Evolutionary conservation across 2,888 invertebrate species (phyloP), one percentile per base, ranked within the genome.

Genomic region (Zaprionus obscuricornis): DNA sequence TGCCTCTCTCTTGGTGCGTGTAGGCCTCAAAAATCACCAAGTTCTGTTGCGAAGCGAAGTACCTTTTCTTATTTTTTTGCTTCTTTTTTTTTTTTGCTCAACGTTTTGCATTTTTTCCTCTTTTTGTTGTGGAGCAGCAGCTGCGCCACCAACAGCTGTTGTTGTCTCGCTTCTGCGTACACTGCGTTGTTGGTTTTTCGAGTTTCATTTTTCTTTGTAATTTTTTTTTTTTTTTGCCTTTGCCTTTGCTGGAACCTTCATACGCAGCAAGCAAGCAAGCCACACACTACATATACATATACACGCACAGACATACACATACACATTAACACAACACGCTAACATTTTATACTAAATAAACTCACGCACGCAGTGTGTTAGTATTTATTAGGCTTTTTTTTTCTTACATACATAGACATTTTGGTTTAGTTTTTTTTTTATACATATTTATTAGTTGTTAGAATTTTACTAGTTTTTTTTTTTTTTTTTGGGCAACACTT

Each of bases 111-210:
- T 29, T 5, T 22, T 63, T n/a, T n/a, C n/a, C n/a, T n/a, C n/a
- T n/a, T 70, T 73, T 64, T 74, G 58, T 74, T 70, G 67, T 74
- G 74, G 37, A 74, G 79, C 71, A 82, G 79, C 79, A 74, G 76
- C 79, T 67, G 60, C 65, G 31, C 29, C 60, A 65, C 77, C n/a
- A 81, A 74, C 77, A 81, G 78, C 72, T 64, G 68, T 49, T 22
- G 49, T 54, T 77, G 77, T 78, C 77, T 78, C 78, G 65, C 74
- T 77, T 66, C 60, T 69, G 64, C 82, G 71, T 74, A 60, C 45
- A 68, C 60, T 55, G 24, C 47, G 18, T 18, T 20, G 22, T 69
- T 60, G 49, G 45, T 24, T 56, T 57, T 56, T 31, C 24, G 24
- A 45, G 31, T 24, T 55, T 50, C 13, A n/a, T n/a, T n/a, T n/a